Conservation (phyloP, 2,888 invertebrate genomes). For the Philereme transversata region DNA sequence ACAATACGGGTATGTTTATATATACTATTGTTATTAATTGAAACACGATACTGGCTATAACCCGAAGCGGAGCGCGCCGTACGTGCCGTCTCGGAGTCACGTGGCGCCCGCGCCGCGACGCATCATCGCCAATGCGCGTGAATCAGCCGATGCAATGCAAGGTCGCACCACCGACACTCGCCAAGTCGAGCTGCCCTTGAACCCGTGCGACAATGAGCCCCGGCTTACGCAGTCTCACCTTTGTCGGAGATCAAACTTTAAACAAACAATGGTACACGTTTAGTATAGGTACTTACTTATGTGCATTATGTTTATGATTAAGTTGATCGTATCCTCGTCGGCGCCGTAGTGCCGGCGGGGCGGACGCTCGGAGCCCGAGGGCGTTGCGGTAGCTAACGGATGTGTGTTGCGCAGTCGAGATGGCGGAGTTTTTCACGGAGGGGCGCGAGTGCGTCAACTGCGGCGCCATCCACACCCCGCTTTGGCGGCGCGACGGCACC, state of each 20-base stretch:
- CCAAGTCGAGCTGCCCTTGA: not conserved
- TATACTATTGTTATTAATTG: too few species aligned
- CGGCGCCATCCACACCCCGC: slow-evolving; percentile 97
- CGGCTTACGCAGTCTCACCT: not conserved
- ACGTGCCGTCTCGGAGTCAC: not conserved
- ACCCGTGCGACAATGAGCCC: not conserved
- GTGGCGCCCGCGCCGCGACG: slow-evolving; percentile 10
- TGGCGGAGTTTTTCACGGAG: slow-evolving; percentile 93
- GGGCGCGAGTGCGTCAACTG: slow-evolving; percentile 99
- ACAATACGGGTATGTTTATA: too few species aligned
- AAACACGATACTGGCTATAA: not conserved
- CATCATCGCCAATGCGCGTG: slow-evolving; percentile 1
- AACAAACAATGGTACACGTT: not conserved
- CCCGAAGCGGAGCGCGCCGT: not conserved
- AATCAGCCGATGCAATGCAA: not conserved
- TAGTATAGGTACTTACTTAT: not conserved
- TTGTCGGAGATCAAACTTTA: not conserved
- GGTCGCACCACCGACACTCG: slow-evolving; percentile 1
- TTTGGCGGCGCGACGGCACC: slow-evolving; percentile 99
- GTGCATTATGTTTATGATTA: too few species aligned
- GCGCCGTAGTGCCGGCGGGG: not conserved
- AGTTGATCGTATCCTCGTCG: not conserved
- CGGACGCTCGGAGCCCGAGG: slow-evolving; percentile 41
- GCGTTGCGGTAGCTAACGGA: slow-evolving; percentile 41
- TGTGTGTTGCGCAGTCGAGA: slow-evolving; percentile 78